A percentile compares a stretch with the other conserved stretches of the same genome.
Conservation (phyloP, 2,797 vertebrate species). For the Notamacropus eugenii region DNA sequence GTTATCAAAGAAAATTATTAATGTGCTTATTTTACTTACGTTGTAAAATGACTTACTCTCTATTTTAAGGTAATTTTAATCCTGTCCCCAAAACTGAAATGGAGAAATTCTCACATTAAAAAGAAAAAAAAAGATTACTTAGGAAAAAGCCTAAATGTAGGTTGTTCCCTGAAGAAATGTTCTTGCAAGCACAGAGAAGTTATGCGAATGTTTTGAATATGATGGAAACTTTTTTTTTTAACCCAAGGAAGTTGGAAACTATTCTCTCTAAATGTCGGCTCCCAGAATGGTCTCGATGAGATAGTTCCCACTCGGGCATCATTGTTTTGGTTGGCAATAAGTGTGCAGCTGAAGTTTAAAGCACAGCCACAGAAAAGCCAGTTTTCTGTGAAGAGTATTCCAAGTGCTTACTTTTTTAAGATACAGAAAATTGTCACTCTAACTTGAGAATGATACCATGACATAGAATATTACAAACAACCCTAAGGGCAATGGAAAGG, state of each 20-base stretch:
- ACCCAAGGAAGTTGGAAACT: conserved; percentile 79
- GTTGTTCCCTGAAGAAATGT: conserved; percentile 55
- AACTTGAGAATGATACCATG: not conserved
- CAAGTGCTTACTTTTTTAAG: conserved; percentile 68
- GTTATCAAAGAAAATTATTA: conserved; percentile 34
- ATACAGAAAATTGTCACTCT: conserved; percentile 51
- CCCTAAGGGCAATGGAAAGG: not conserved
- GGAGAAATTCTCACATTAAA: conserved; percentile 28
- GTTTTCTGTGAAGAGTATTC: conserved; percentile 76
- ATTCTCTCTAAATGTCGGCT: conserved; percentile 77
- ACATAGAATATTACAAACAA: not conserved
- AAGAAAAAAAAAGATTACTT: not conserved
- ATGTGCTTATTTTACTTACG: conserved; percentile 12
- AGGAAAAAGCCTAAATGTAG: conserved; percentile 30
- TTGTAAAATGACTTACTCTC: conserved; percentile 17
- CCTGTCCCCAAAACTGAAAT: conserved; percentile 56
- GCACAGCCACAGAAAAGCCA: conserved; percentile 80
- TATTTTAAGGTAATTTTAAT: conserved; percentile 67
- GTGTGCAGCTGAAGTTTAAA: conserved; percentile 69
- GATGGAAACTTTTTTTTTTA: conserved; percentile 72
- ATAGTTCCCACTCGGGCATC: conserved; percentile 78
- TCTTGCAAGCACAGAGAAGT: conserved; percentile 39
- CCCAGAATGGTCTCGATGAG: conserved; percentile 75
- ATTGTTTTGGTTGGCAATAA: conserved; percentile 82
- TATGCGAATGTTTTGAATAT: conserved; percentile 72